phyloP scores from a whole-genome alignment of 2,797 vertebrate species.

The Epinephelus awoara region DNA sequence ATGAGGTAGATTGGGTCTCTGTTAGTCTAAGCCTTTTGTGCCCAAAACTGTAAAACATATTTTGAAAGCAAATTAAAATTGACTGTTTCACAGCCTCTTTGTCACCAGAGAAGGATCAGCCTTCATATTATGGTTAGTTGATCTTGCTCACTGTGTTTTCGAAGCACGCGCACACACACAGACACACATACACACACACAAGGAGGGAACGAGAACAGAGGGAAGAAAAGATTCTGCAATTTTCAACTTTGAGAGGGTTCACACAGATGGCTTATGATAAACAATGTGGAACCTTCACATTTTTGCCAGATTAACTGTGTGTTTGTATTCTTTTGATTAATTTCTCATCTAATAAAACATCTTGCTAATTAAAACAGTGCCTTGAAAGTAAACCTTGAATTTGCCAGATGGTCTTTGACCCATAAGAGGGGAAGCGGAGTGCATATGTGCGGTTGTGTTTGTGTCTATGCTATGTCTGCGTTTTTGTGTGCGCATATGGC shows the following conservation, averaged over 20 bases:
- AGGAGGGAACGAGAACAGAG: conserved; percentile 63
- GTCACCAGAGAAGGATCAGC: conserved; percentile 62
- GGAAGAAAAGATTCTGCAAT: conserved; percentile 67
- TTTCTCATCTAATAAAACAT: conserved; percentile 86
- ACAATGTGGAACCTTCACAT: conserved; percentile 79
- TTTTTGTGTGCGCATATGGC: conserved; percentile 40
- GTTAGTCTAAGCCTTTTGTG: conserved; percentile 56
- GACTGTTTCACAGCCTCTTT: conserved; percentile 68
- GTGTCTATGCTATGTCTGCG: conserved; percentile 40
- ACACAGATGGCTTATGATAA: conserved; percentile 85
- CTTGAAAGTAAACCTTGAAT: conserved; percentile 83
- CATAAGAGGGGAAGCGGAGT: conserved; percentile 71
- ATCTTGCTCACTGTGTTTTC: conserved; percentile 63
- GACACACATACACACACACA: background rate
- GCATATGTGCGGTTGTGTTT: conserved; percentile 62
- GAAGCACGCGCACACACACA: background rate
- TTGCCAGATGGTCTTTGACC: conserved; percentile 86
- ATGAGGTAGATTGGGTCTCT: conserved; percentile 62
- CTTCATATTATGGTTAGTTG: conserved; percentile 55
- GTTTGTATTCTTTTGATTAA: conserved; percentile 83
- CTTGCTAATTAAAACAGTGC: conserved; percentile 83
- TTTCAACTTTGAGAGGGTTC: conserved; percentile 78
- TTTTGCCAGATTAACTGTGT: conserved; percentile 84
- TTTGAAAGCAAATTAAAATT: conserved; percentile 70
- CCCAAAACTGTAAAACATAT: conserved; percentile 67